Percentiles rank a stretch among this genome's conserved stretches.
phyloP scores from a whole-genome alignment of 2,888 invertebrate species.

The Zygogramma bicolorata region DNA sequence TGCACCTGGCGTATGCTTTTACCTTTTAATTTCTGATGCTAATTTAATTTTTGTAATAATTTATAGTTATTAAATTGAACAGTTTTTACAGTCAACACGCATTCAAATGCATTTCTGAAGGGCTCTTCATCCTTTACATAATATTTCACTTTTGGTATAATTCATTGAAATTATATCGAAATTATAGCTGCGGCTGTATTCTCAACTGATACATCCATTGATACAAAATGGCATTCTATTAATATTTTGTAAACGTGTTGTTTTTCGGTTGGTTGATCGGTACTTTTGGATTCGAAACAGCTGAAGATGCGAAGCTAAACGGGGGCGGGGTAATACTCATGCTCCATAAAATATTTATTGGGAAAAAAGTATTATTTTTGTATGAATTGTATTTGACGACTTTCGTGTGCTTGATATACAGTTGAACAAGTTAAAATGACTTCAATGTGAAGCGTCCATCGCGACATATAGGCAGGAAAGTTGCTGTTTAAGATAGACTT shows the following conservation, averaged over 20 bases:
- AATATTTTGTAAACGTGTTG: conserved; percentile 7
- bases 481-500: too few relatives aligned
- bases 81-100: conserved; percentile 45
- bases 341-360: neutral
- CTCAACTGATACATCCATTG: conserved; percentile 15
- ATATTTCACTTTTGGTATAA: conserved; percentile 38
- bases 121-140: conserved; percentile 11
- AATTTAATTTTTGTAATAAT: conserved; percentile 50
- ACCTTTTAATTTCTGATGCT: conserved; percentile 49
- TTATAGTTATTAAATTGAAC: conserved; percentile 46
- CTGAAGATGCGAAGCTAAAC: conserved; percentile 11
- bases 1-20: conserved; percentile 47
- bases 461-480: too few relatives aligned
- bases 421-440: too few relatives aligned
- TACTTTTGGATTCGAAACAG: conserved; percentile 13
- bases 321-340: neutral
- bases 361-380: too few relatives aligned
- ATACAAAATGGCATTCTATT: conserved; percentile 23
- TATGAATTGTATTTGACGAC: neutral
- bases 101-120: conserved; percentile 35
- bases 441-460: too few relatives aligned
- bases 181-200: conserved; percentile 17
- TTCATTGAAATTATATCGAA: conserved; percentile 22
- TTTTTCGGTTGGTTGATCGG: conserved; percentile 7
- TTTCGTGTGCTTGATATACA: too few relatives aligned